Conservation (phyloP, 2,888 invertebrate species). For the Drosophila phalerata region DNA sequence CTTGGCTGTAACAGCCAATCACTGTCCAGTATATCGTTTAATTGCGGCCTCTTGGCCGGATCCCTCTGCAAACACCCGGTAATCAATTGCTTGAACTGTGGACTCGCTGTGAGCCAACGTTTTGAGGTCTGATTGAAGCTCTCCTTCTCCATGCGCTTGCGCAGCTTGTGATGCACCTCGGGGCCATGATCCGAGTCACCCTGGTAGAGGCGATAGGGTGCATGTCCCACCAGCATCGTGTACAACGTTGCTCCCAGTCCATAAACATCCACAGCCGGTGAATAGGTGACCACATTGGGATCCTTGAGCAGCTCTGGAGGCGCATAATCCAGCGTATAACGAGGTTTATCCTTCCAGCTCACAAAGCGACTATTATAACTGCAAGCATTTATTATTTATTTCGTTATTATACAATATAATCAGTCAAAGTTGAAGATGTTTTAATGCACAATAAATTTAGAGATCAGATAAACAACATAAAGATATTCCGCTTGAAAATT, state of each 20-base stretch:
- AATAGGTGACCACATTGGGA: constrained; percentile 87
- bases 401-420: not conserved
- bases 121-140: constrained; percentile 69
- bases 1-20: constrained; percentile 82
- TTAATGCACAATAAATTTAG: too few species aligned
- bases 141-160: constrained; percentile 76
- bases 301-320: constrained; percentile 94
- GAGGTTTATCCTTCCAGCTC: constrained; percentile 88
- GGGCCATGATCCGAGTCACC: constrained; percentile 56
- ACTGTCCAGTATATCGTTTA: constrained; percentile 85
- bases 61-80: constrained; percentile 76
- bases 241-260: constrained; percentile 96
- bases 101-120: constrained; percentile 75
- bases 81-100: constrained; percentile 70
- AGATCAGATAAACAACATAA: too few species aligned
- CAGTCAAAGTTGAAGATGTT: too few species aligned
- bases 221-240: constrained; percentile 91
- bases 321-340: constrained; percentile 95
- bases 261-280: constrained; percentile 98
- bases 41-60: constrained; percentile 68
- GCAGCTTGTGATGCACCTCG: constrained; percentile 59
- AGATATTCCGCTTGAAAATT: too few species aligned
- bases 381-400: constrained; percentile 7
- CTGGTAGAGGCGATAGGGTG: constrained; percentile 89
- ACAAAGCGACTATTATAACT: constrained; percentile 69